These are phyloP conservation scores for Sander vitreus DNA, from an alignment of 2,113 vertebrate genomes.

Conservation along the genomic window DNA sequence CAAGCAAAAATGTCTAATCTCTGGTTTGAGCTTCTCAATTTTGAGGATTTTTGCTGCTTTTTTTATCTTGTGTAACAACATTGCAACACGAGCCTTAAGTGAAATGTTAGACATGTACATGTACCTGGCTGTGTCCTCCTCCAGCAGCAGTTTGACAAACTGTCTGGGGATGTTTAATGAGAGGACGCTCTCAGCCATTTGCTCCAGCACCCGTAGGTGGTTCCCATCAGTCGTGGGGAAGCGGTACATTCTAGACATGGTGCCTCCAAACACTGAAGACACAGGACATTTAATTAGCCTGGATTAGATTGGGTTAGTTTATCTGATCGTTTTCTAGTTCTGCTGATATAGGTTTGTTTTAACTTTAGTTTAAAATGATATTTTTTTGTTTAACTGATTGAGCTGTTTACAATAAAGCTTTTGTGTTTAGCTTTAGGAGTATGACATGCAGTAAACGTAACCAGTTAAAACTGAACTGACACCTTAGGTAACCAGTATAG, in stretches of 20 bases:
- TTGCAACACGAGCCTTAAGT: neutral
- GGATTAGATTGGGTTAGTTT: neutral
- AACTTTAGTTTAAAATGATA: too few species aligned
- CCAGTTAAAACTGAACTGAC: too few species aligned
- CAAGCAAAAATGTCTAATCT: too few species aligned
- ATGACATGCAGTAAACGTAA: too few species aligned
- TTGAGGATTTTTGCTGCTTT: neutral
- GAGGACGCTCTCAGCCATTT: slow-evolving; percentile 96
- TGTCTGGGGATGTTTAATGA: slow-evolving; percentile 95
- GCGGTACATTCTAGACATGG: slow-evolving; percentile 97
- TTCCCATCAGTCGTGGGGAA: slow-evolving; percentile 96
- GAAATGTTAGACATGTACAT: too few species aligned
- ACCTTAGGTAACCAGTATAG: neutral
- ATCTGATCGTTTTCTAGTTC: too few species aligned
- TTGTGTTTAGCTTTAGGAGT: too few species aligned
- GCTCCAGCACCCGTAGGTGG: slow-evolving; percentile 95
- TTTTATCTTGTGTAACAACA: neutral
- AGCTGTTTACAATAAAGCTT: too few species aligned
- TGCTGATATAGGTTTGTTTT: too few species aligned
- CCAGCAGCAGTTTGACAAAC: slow-evolving; percentile 95
- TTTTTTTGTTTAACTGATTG: too few species aligned
- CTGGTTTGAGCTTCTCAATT: neutral
- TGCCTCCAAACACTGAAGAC: slow-evolving; percentile 92
- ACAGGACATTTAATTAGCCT: slow-evolving; percentile 3
- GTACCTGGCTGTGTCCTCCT: slow-evolving; percentile 94